phyloP scores from a whole-genome alignment of 2,797 vertebrate species.

The Syndactyla subalaris region DNA sequence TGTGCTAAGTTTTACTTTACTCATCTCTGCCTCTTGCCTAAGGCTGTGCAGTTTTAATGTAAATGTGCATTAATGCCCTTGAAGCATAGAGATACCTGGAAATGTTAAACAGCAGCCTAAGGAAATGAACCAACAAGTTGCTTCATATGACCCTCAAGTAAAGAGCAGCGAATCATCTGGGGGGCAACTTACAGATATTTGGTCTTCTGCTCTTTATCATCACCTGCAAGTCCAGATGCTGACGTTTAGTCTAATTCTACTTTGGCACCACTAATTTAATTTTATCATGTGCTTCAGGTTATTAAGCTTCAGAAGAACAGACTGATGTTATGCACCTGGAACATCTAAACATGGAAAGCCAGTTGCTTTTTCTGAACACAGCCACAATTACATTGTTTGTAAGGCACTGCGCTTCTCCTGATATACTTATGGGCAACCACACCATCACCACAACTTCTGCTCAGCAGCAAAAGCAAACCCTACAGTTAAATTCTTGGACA shows the following conservation, averaged over 20 bases:
- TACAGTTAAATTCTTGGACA: neutral
- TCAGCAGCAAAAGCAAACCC: neutral
- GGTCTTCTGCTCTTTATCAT: neutral
- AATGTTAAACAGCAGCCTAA: neutral
- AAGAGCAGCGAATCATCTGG: neutral
- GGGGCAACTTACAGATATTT: neutral
- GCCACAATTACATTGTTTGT: neutral
- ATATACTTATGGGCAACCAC: neutral
- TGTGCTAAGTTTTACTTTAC: neutral
- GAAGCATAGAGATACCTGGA: neutral
- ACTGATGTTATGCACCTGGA: neutral
- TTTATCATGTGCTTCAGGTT: neutral
- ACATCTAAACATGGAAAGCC: neutral
- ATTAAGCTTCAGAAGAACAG: neutral
- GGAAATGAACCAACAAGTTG: neutral
- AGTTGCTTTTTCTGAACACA: neutral
- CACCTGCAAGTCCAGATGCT: neutral
- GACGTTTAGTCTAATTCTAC: neutral
- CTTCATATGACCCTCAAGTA: neutral
- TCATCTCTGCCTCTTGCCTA: neutral
- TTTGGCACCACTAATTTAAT: neutral
- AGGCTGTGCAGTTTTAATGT: neutral
- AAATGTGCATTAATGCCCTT: neutral
- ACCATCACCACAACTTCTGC: neutral
- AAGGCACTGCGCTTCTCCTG: neutral